Evolutionary conservation across 2,888 invertebrate genomes (phyloP).

Genomic region (Caradrina kadenii): DNA sequence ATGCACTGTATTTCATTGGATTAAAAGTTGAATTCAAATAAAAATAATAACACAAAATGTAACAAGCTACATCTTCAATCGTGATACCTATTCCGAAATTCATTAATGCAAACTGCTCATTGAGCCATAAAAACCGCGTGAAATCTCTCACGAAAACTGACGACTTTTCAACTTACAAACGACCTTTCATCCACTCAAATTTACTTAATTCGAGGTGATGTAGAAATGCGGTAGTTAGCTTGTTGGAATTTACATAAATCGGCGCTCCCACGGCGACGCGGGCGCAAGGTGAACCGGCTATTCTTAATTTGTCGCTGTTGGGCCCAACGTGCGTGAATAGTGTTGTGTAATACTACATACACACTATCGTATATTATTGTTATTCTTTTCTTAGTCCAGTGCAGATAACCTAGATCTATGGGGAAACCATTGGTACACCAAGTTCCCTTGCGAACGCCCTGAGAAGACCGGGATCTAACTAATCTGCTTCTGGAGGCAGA

Average conservation of each 20-base stretch:
- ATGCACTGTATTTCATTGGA: neutral
- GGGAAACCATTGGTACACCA: no score
- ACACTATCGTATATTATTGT: conserved; percentile 52
- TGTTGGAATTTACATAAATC: conserved; percentile 81
- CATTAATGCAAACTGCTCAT: conserved; percentile 20
- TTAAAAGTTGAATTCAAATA: neutral
- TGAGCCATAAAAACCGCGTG: conserved; percentile 29
- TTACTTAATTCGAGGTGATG: conserved; percentile 65
- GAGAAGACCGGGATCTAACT: no score
- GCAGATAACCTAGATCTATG: no score
- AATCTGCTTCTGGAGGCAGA: no score
- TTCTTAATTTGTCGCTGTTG: conserved; percentile 82
- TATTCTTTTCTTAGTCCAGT: conserved; percentile 24
- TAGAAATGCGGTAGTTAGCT: conserved; percentile 83
- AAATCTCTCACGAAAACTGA: conserved; percentile 46
- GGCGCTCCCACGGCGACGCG: conserved; percentile 84
- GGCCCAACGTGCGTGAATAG: conserved; percentile 68
- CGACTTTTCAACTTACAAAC: conserved; percentile 43
- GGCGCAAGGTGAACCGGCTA: conserved; percentile 85
- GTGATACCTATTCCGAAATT: conserved; percentile 7
- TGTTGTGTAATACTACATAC: conserved; percentile 71
- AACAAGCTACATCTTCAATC: conserved; percentile 3
- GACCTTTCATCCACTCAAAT: conserved; percentile 63
- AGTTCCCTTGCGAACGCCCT: no score
- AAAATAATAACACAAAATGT: neutral